phyloP scores from a whole-genome alignment of 2,797 vertebrate genomes.

The Phoeniculus purpureus region DNA sequence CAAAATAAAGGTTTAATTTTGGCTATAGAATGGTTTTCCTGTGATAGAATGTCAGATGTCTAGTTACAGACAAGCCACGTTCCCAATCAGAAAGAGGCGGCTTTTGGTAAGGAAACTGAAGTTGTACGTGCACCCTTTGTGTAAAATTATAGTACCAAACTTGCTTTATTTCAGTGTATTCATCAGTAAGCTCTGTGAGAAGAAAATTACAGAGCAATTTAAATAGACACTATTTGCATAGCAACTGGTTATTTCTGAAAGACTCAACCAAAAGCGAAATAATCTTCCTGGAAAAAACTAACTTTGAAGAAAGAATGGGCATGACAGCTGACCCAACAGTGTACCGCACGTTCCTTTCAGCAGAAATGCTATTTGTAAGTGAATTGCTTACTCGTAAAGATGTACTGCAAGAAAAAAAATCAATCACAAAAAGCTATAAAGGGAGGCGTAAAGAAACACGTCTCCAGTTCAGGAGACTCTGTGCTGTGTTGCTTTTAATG shows the following conservation, averaged over 20 bases:
- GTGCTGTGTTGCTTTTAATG: not conserved
- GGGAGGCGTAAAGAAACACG: not conserved
- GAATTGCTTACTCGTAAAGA: not conserved
- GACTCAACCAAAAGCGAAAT: conserved; percentile 1
- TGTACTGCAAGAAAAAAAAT: not conserved
- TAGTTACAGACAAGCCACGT: not conserved
- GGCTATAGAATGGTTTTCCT: conserved; percentile 39
- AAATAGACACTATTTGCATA: conserved; percentile 45
- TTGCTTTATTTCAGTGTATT: conserved; percentile 19
- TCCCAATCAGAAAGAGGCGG: not conserved
- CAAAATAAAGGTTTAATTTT: conserved; percentile 78
- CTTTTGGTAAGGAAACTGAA: not conserved
- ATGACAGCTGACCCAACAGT: not conserved
- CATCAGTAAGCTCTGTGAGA: conserved; percentile 31
- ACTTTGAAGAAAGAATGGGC: not conserved
- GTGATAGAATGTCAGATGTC: not conserved
- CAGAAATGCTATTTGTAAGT: not conserved
- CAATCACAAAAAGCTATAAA: not conserved
- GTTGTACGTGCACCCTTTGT: not conserved
- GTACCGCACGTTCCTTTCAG: not conserved
- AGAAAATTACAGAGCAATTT: conserved; percentile 31
- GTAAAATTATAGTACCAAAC: not conserved
- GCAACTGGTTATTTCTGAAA: conserved; percentile 40
- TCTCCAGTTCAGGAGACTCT: not conserved
- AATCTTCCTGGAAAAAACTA: not conserved